Conservation (phyloP, 2,797 vertebrate species). For the Catamblyrhynchus diadema region DNA sequence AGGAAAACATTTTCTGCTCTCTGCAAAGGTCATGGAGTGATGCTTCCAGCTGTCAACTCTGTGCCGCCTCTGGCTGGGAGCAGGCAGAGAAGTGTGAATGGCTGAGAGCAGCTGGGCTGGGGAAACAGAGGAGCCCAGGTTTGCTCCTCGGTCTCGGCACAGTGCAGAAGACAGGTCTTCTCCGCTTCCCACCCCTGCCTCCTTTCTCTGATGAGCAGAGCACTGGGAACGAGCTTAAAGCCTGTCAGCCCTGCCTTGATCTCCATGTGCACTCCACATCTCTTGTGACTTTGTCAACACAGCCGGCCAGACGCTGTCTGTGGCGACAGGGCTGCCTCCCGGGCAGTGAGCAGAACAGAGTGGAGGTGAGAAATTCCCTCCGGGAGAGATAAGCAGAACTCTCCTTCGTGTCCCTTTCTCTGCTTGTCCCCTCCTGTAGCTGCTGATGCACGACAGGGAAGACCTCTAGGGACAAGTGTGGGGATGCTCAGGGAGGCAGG, state of each 20-base stretch:
- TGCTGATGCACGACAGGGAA: background rate
- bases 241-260: slow-evolving; percentile 45
- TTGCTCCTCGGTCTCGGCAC: background rate
- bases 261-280: slow-evolving; percentile 12
- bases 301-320: background rate
- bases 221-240: slow-evolving; percentile 13
- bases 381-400: background rate
- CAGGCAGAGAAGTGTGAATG: background rate
- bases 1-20: background rate
- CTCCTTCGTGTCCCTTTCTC: background rate
- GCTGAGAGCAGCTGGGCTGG: background rate
- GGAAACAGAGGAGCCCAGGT: background rate
- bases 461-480: background rate
- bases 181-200: background rate
- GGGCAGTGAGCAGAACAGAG: background rate
- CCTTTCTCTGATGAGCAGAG: background rate
- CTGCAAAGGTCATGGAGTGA: background rate
- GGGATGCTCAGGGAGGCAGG: background rate
- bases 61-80: background rate
- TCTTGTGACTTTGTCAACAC: slow-evolving; percentile 41
- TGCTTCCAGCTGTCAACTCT: background rate
- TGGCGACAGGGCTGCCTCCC: background rate
- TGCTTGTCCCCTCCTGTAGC: background rate
- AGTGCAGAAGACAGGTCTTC: background rate
- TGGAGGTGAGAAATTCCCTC: slow-evolving; percentile 49